Base-by-base conservation (phyloP, 2,888 invertebrate species). In the Eumacrocentrus americanus region DNA sequence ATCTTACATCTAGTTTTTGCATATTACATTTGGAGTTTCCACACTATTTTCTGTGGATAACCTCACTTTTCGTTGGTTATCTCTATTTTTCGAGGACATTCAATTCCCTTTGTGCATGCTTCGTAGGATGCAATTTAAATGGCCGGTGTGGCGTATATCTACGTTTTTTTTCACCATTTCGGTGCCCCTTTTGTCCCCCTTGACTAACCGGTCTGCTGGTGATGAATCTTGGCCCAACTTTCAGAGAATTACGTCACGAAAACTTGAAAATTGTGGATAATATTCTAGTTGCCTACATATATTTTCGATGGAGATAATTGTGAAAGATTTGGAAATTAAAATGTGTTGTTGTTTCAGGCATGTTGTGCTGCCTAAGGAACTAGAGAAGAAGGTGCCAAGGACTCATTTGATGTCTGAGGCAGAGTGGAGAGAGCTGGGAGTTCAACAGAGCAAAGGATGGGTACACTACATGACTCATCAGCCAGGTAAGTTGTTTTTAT, bases 371-470 rank as follows among this genome's bases (percentile, higher is more conserved):
- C 95, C 97, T 0, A 95, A 94, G 80, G 96, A 97, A 69, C 86
- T 97, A 82, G 91, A 91, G 0, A 93, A 94, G 79, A 82, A 91
- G 64, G 92, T 98, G 20, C 97, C 97, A 0, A 95, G 92, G 82
- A 92, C 92, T 54, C 95, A 95, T 81, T 83, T 98, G 63, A 95
- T 98, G 95, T 86, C 92, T 0, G 98, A 98, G 81, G 84, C 87
- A 47, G 97, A 98, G 82, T 98, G 98, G 98, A 87, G 98, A 74
- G 85, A 89, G 58, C 90, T 98, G 65, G 98, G 98, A 0, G 95
- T 98, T 0, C 95, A 96, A 81, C 98, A 98, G 81, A 95, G 95
- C 73, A 91, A 92, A 72, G 97, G 97, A 52, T 98, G 98, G 98
- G 87, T 94, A 11, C 97, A 98, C 82, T 98, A 97, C 73, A 96